phyloP scores from a whole-genome alignment of 2,113 vertebrate genomes.

The Bothrops jararaca region DNA sequence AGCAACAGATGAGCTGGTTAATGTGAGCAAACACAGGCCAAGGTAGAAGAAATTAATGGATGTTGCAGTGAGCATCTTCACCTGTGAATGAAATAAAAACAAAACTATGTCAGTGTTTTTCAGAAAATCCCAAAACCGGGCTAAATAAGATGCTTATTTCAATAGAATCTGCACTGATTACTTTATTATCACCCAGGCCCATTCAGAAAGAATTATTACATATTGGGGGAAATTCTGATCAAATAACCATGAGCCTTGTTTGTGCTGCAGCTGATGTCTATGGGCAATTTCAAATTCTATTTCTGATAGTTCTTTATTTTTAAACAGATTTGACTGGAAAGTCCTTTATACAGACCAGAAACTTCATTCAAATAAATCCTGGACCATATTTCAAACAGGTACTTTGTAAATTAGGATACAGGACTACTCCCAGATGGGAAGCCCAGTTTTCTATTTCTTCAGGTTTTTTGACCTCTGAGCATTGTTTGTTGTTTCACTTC shows the following conservation, averaged over 20 bases:
- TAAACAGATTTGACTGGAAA: not conserved
- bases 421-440: not conserved
- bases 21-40: constrained; percentile 91
- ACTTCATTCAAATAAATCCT: not conserved
- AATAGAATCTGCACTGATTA: not conserved
- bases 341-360: not conserved
- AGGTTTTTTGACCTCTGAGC: not conserved
- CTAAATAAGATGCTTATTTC: not conserved
- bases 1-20: constrained; percentile 81
- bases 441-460: not conserved
- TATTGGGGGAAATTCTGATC: not conserved
- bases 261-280: not conserved
- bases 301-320: not conserved
- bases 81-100: constrained; percentile 73
- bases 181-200: not conserved
- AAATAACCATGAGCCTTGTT: not conserved
- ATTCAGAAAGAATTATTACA: not conserved
- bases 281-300: not conserved
- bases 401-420: not conserved
- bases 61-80: constrained; percentile 86
- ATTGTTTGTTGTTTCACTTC: not conserved
- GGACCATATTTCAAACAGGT: not conserved
- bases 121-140: not conserved
- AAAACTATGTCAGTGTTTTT: constrained; percentile 47
- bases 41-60: constrained; percentile 90